Base-by-base conservation (phyloP, 2,797 vertebrate genomes). In the Microctenopoma lineatum region DNA sequence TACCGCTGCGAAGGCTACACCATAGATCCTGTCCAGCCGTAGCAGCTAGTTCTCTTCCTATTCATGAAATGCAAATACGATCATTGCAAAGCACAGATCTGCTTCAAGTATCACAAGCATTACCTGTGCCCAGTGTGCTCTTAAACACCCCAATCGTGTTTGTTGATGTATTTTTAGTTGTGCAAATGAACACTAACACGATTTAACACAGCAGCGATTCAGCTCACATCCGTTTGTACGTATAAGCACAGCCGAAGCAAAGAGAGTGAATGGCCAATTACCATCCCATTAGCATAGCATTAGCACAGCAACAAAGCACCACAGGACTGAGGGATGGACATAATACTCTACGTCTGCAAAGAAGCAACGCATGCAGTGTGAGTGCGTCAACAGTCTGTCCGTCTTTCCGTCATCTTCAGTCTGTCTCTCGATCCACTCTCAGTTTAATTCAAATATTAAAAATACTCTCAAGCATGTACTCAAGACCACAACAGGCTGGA, bases 271-370 rank as follows among this genome's bases (percentile, higher is more conserved):
- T 38, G 80, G 56, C 34, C 77, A 80, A 79, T 87, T 85, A 86
- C 70, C 79, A 88, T 85, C 0, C 0, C 56, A 86, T 88, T 82
- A 80, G 68, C 81, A 86, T 85, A 59, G 70, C 73, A 75, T 84
- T 79, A 85, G 63, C 36, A 50, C 46, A 26, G 54, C 53, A 56
- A 80, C 72, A 80, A 83, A 77, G 74, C 59, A 2, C 36, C 0
- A 5, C n/a, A 3, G 26, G 36, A 50, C 59, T 25, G 55, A 79
- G 27, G 34, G 16, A 67, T 11, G 68, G 46, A 58, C 59, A 47
- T 41, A 66, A 81, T 63, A 16, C 39, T 29, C 27, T 29, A 29
- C 27, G 39, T 60, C 15, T 53, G 66, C 48, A 42, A 36, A 16
- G 8, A 26, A 48, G 26, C 21, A 3, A 13, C 9, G 18, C 38